Evolutionary conservation across 2,113 vertebrate species (phyloP).

Genomic region (Lepus europaeus): DNA sequence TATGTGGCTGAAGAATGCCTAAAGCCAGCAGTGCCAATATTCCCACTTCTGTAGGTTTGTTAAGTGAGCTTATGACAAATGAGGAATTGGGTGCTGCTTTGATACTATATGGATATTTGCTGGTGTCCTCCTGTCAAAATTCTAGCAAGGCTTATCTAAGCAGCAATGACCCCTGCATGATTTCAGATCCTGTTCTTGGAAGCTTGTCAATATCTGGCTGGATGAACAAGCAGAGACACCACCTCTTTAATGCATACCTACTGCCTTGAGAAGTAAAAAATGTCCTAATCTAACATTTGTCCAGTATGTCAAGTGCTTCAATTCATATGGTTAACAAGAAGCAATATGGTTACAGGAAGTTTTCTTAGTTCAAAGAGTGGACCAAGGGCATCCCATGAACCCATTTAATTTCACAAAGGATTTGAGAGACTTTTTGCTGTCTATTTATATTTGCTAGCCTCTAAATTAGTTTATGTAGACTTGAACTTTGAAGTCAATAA

Average conservation of each 20-base stretch:
- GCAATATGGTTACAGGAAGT: background rate
- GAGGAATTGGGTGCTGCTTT: background rate
- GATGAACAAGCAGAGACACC: background rate
- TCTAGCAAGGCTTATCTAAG: background rate
- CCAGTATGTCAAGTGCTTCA: background rate
- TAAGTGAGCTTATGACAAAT: background rate
- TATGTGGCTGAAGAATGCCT: background rate
- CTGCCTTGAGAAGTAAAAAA: background rate
- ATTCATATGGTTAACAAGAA: background rate
- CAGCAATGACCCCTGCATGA: background rate
- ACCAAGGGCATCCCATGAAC: background rate
- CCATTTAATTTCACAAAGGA: background rate
- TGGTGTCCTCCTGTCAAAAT: background rate
- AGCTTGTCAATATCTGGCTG: background rate
- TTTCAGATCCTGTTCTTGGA: background rate
- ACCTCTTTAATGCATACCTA: background rate
- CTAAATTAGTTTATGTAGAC: background rate
- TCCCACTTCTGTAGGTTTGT: background rate
- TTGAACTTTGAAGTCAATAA: background rate
- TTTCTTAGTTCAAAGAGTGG: background rate
- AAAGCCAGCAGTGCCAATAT: accelerated
- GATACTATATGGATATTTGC: background rate
- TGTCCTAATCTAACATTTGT: background rate
- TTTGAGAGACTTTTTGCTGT: background rate
- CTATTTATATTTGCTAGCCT: background rate